Base-by-base conservation (phyloP, 2,888 invertebrate species). In the Hypena proboscidalis region DNA sequence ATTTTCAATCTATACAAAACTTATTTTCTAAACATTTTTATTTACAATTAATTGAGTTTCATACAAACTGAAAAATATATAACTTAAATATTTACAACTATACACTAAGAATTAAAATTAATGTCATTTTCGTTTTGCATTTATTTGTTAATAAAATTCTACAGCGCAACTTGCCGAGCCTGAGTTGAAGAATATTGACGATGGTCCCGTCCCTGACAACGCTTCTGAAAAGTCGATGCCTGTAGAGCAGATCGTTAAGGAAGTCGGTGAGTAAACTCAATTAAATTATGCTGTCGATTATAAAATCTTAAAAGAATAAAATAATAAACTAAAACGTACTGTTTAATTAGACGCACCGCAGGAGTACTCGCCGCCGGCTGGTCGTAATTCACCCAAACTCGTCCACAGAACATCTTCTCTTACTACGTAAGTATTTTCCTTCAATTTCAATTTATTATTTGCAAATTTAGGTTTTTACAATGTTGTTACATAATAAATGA, bases 391-490 rank as follows among this genome's bases (percentile, higher is more conserved):
- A 3, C 84, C 86, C n/a, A 90, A 92, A 61, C 77, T 94, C 20
- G 80, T 93, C 14, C 94, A 94, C 61, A 92, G 95, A 61, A 91
- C 91, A 23, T 92, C 92, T 5, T 94, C 93, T 14, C 69, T 92
- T 20, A 93, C 92, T 3, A 92, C 92, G 73, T 93, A 78, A 83
- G 85, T 11, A 19, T 13, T 34, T n/a, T 7, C 15, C 8, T 1
- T 27, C 13, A 4, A 3, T 33, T 15, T 2, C 6, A n/a, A 7
- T 7, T 11, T 9, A n/a, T n/a, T n/a, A n/a, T n/a, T n/a, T n/a
- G n/a, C n/a, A n/a, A n/a, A n/a, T n/a, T n/a, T n/a, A n/a, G n/a
- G n/a, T n/a, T n/a, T n/a, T n/a, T n/a, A n/a, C n/a, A n/a, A n/a
- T n/a, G n/a, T n/a, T n/a, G n/a, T n/a, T n/a, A n/a, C n/a, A n/a